Percentiles rank a stretch among this genome's conserved stretches.
phyloP scores from a whole-genome alignment of 2,888 invertebrate genomes.

The Tolmerus cingulatus region DNA sequence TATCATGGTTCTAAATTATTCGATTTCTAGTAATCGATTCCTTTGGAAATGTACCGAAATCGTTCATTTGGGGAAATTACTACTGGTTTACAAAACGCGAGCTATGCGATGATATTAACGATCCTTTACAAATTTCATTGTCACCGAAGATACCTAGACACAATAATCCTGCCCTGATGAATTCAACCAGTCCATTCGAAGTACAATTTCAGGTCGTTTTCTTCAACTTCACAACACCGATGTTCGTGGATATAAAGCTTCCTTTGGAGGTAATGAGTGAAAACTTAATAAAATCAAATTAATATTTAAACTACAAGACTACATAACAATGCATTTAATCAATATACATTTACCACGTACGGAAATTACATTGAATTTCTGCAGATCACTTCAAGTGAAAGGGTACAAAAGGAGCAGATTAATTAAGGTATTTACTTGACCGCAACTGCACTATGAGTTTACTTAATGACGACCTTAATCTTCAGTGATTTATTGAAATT shows the following conservation, averaged over 20 bases:
- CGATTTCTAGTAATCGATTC: slow-evolving; percentile 54
- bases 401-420: not conserved
- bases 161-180: slow-evolving; percentile 49
- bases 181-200: slow-evolving; percentile 54
- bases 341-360: not conserved
- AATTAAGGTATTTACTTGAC: not conserved
- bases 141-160: slow-evolving; percentile 48
- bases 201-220: slow-evolving; percentile 55
- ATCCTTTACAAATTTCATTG: slow-evolving; percentile 53
- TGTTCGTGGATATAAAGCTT: slow-evolving; percentile 54
- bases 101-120: slow-evolving; percentile 54
- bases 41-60: slow-evolving; percentile 53
- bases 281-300: not conserved
- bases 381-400: not conserved
- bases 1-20: not conserved
- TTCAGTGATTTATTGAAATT: not conserved
- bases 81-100: slow-evolving; percentile 55
- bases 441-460: not conserved
- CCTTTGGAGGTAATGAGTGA: slow-evolving; percentile 54
- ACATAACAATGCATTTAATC: not conserved
- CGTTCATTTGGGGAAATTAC: slow-evolving; percentile 56
- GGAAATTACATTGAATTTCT: not conserved
- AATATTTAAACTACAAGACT: not conserved
- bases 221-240: slow-evolving; percentile 54
- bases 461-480: not conserved